These are phyloP conservation scores for Polyommatus iphigenia DNA, from an alignment of 2,888 invertebrate species.

Conservation along the genomic window DNA sequence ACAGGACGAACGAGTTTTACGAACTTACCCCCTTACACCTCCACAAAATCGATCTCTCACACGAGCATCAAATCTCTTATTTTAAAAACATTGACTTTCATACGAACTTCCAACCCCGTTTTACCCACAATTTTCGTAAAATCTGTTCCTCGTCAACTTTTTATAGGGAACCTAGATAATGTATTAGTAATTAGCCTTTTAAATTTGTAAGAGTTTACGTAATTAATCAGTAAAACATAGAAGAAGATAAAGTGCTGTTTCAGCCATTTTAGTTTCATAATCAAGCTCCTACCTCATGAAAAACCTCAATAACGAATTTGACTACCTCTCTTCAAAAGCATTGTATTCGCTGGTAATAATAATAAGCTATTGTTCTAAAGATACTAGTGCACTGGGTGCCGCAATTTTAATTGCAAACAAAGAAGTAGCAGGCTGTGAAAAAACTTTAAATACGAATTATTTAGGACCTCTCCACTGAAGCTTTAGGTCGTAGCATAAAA, in stretches of 20 bases:
- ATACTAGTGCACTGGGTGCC: background rate
- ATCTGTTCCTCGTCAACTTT: background rate
- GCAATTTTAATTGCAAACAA: slow-evolving; percentile 1
- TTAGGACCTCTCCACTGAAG: background rate
- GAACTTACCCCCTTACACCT: too few relatives aligned
- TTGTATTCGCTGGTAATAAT: slow-evolving; percentile 4
- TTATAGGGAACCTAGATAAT: too few relatives aligned
- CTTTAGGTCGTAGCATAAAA: background rate
- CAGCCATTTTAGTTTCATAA: background rate
- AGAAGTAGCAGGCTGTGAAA: background rate
- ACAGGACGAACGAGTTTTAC: too few relatives aligned
- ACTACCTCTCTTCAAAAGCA: background rate
- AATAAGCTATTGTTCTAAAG: slow-evolving; percentile 22
- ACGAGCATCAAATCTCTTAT: background rate
- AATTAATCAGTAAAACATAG: background rate
- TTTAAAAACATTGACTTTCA: background rate
- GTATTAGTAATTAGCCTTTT: too few relatives aligned
- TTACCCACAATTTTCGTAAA: background rate
- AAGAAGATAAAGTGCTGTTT: background rate
- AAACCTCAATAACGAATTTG: background rate
- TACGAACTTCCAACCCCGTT: too few relatives aligned
- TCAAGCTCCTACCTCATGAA: background rate
- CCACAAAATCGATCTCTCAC: background rate
- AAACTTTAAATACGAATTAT: background rate
- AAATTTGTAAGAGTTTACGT: too few relatives aligned